Base-by-base conservation (phyloP, 2,888 invertebrate genomes). In the Eilema griseolum region DNA sequence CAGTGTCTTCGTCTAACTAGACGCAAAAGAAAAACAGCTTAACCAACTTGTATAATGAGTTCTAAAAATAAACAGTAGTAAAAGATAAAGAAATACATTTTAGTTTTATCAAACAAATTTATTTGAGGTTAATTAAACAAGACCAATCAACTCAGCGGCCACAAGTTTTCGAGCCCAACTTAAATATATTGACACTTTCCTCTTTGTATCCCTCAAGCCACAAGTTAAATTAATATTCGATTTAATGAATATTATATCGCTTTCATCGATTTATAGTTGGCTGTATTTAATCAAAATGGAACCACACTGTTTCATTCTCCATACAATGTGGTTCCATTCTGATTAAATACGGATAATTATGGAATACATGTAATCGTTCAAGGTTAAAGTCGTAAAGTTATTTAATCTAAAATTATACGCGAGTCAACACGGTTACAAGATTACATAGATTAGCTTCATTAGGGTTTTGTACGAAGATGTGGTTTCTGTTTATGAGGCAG, bases 401-500 rank as follows among this genome's bases (percentile, higher is more conserved):
- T 64, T 64, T 14, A 64, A 24, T 64, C 52, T 63, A 46, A 52
- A 28, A 52, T 52, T 64, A 52, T 64, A 52, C 46, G 7, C 20
- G n/a, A 64, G 63, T 46, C 63, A 46, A 28, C 26, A 52, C 20
- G 52, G 64, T 64, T 52, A 64, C 52, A 10, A 52, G 52, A 52
- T 52, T 28, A 52, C 12, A 14, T 63, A 63, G 63, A 63, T 46
- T 46, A 63, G 8, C 8, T 64, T 64, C n/a, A 64, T 64, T 64
- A 52, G 46, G 28, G 63, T 52, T 16, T 64, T 46, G 26, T 64
- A 52, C 28, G 52, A 52, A 23, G 28, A 52, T 64, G 64, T 23
- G 64, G 46, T 28, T 52, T 28, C 46, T 28, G 52, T 64, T 64
- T 64, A 64, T 26, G 11, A 41, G 63, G 20, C 46, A 20, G 5